phyloP scores from a whole-genome alignment of 2,888 invertebrate genomes.

The Campoplex nolae region DNA sequence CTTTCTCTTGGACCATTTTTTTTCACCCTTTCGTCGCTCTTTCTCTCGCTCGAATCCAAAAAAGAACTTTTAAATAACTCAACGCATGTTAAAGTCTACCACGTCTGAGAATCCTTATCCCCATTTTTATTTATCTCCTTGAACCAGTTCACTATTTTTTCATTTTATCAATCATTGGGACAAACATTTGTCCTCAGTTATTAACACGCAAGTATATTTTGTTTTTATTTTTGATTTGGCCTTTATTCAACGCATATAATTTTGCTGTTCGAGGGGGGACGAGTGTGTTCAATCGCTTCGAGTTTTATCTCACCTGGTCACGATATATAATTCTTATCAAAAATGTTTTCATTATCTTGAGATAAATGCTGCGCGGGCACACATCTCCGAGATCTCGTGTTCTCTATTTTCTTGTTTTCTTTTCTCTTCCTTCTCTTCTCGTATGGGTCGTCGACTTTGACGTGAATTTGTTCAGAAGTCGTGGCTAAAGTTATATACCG shows the following conservation, averaged over 20 bases:
- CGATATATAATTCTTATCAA: conserved; percentile 26
- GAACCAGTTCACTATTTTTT: not conserved
- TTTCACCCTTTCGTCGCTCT: not conserved
- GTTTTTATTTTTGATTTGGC: not conserved
- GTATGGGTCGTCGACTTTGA: conserved; percentile 53
- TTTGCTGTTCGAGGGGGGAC: not conserved
- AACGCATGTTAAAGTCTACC: not conserved
- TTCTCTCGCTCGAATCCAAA: not conserved
- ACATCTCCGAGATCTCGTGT: conserved; percentile 9
- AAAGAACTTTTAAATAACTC: conserved; percentile 33
- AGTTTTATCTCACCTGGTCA: conserved; percentile 2
- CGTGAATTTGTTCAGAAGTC: conserved; percentile 42
- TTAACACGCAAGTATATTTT: no score
- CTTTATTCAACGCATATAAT: not conserved
- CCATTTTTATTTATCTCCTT: conserved; percentile 4
- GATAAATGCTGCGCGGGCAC: conserved; percentile 10
- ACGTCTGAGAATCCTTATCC: conserved; percentile 24
- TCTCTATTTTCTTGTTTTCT: conserved; percentile 12
- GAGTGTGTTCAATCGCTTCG: not conserved
- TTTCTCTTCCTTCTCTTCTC: not conserved
- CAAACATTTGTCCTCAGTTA: no score
- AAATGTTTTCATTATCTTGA: conserved; percentile 36
- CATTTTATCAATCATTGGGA: no score
- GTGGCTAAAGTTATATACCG: not conserved
- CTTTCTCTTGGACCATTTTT: not conserved